Conservation (phyloP, 30 jellyfish, hydroid and myxozoan genomes). For the Hydractinia echinata region DNA sequence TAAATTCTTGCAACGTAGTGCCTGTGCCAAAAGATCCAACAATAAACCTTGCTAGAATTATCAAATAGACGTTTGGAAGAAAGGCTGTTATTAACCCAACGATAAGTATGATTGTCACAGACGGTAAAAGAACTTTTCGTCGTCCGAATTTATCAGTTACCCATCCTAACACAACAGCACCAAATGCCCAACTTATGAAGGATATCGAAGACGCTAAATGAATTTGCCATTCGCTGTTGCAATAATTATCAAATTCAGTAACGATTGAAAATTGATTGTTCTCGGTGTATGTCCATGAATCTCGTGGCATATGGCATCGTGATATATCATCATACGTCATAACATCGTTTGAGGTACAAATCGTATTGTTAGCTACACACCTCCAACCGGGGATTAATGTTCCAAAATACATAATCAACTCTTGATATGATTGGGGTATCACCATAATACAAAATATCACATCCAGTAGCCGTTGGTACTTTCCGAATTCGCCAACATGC, state of each 20-base stretch:
- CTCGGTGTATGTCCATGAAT: slow-evolving; percentile 50
- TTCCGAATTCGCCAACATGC: slow-evolving; percentile 58
- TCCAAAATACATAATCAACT: slow-evolving; percentile 68
- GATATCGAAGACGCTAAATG: slow-evolving; percentile 43
- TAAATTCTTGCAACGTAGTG: slow-evolving; percentile 43
- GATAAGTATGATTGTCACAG: slow-evolving; percentile 36
- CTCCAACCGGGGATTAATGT: slow-evolving; percentile 65
- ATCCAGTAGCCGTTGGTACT: slow-evolving; percentile 48
- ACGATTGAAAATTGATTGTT: slow-evolving; percentile 17
- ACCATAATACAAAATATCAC: slow-evolving; percentile 46
- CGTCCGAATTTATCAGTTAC: slow-evolving; percentile 66
- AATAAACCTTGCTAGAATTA: slow-evolving; percentile 36
- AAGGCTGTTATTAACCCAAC: slow-evolving; percentile 60
- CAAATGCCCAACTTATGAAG: slow-evolving; percentile 69
- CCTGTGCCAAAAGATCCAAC: slow-evolving; percentile 85
- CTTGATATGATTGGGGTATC: slow-evolving; percentile 52
- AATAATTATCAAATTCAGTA: slow-evolving; percentile 60
- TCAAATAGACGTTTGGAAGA: slow-evolving; percentile 53
- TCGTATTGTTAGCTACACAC: slow-evolving; percentile 60
- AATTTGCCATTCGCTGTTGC: slow-evolving; percentile 40
- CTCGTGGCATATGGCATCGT: slow-evolving; percentile 32
- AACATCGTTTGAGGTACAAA: slow-evolving; percentile 31
- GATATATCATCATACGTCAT: slow-evolving; percentile 2
- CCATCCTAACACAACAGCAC: slow-evolving; percentile 81
- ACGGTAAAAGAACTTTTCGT: slow-evolving; percentile 55